These are phyloP conservation scores for Collichthys lucidus DNA, from an alignment of 2,113 vertebrate genomes.

Conservation along the genomic window DNA sequence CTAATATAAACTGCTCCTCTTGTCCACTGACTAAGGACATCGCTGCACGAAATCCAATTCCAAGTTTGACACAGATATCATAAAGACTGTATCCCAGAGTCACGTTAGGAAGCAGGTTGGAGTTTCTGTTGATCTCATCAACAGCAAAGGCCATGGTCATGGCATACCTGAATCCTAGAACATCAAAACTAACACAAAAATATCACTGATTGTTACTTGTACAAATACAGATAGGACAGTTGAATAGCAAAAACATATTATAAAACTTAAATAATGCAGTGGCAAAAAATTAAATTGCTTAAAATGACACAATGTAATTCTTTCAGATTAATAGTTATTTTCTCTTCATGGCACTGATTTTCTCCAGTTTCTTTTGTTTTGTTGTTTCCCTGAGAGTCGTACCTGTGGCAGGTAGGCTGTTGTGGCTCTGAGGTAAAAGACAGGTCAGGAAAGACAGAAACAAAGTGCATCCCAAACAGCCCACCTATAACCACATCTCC, in stretches of 20 bases:
- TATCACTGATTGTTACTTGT: neutral
- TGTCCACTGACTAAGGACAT: constrained; percentile 67
- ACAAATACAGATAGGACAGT: neutral
- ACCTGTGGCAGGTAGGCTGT: constrained; percentile 53
- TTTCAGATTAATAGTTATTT: neutral
- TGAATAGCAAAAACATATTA: neutral
- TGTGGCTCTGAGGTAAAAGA: constrained; percentile 51
- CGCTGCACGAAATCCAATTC: constrained; percentile 74
- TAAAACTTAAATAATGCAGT: too few species aligned
- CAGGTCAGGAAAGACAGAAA: constrained; percentile 43
- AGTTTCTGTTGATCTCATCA: constrained; percentile 73
- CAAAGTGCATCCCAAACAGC: constrained; percentile 51
- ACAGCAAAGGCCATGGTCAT: constrained; percentile 32
- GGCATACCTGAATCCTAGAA: constrained; percentile 36
- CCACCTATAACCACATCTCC: constrained; percentile 67
- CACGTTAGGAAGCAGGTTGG: constrained; percentile 69
- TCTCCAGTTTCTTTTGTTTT: too few species aligned
- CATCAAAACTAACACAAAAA: constrained; percentile 24
- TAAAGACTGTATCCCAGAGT: constrained; percentile 79
- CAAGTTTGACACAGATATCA: constrained; percentile 72
- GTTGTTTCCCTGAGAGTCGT: neutral
- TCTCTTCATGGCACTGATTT: too few species aligned
- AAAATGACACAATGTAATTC: neutral
- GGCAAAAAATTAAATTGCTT: too few species aligned
- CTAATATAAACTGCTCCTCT: constrained; percentile 39